phyloP scores from a whole-genome alignment of 2,113 vertebrate genomes.

The Isichthys henryi region DNA sequence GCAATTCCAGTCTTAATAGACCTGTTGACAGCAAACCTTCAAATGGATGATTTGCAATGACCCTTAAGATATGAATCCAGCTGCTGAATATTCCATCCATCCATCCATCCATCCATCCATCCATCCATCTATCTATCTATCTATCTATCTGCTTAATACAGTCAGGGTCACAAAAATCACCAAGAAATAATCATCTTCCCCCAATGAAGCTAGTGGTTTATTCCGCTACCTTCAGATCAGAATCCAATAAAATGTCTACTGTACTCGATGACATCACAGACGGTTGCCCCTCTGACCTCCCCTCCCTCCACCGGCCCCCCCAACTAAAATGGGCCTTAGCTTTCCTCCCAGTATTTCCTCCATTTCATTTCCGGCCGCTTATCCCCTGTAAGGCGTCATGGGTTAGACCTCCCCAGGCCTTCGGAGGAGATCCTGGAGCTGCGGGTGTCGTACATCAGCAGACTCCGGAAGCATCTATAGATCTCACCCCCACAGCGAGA shows the following conservation, averaged over 20 bases:
- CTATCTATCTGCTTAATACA: neutral
- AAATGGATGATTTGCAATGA: neutral
- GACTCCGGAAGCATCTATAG: slow-evolving; percentile 65
- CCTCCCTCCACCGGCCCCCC: neutral
- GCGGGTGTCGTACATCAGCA: slow-evolving; percentile 50
- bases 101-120: neutral
- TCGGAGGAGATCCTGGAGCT: slow-evolving; percentile 54
- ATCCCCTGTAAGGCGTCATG: slow-evolving; percentile 38
- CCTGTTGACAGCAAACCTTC: neutral
- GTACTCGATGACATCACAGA: too few relatives aligned
- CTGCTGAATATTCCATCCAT: neutral
- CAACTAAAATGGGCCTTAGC: neutral
- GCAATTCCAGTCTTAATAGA: neutral
- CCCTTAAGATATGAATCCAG: neutral
- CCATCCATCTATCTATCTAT: too few relatives aligned
- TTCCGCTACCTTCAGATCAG: too few relatives aligned
- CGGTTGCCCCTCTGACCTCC: neutral
- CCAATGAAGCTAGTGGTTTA: too few relatives aligned
- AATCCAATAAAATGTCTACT: too few relatives aligned
- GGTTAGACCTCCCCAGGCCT: slow-evolving; percentile 36
- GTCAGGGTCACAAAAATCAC: neutral
- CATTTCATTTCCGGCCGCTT: neutral
- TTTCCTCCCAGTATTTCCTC: neutral
- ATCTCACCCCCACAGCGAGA: slow-evolving; percentile 64
- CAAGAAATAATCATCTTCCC: too few relatives aligned